Evolutionary conservation across 2,113 vertebrate species (phyloP).

Genomic region (Chitala chitala): DNA sequence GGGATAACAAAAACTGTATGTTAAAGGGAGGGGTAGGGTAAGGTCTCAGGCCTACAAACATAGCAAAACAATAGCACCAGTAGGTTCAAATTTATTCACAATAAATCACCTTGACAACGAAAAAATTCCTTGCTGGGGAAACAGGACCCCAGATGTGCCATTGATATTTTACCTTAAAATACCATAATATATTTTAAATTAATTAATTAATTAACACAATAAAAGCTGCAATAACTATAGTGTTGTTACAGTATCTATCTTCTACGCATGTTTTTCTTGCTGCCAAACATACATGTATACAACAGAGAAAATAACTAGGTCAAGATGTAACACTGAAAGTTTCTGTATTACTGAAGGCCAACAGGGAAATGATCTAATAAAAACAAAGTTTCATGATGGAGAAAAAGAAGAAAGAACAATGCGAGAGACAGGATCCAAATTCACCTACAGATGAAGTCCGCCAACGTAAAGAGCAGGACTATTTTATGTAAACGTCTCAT

Average conservation of each 20-base stretch:
- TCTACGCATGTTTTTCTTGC: neutral
- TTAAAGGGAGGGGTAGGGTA: too few relatives aligned
- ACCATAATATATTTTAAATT: too few relatives aligned
- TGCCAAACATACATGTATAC: neutral
- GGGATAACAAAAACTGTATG: neutral
- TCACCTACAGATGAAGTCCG: neutral
- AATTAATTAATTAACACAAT: too few relatives aligned
- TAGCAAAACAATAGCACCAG: neutral
- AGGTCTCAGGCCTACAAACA: neutral
- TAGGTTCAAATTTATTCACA: neutral
- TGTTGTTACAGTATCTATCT: neutral
- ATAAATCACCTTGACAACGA: neutral
- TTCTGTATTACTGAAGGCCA: neutral
- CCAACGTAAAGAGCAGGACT: neutral
- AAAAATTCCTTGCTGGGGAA: neutral
- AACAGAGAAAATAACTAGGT: neutral
- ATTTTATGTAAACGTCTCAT: neutral
- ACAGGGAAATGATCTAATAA: constrained; percentile 10
- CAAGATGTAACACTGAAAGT: neutral
- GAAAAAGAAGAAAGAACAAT: neutral
- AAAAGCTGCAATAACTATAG: neutral
- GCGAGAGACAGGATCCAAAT: neutral
- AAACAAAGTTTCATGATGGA: neutral
- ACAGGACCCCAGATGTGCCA: neutral
- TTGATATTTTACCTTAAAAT: neutral